These are phyloP conservation scores for Spinus olivaceus DNA, from an alignment of 2,797 vertebrate species.

Conservation along the genomic window DNA sequence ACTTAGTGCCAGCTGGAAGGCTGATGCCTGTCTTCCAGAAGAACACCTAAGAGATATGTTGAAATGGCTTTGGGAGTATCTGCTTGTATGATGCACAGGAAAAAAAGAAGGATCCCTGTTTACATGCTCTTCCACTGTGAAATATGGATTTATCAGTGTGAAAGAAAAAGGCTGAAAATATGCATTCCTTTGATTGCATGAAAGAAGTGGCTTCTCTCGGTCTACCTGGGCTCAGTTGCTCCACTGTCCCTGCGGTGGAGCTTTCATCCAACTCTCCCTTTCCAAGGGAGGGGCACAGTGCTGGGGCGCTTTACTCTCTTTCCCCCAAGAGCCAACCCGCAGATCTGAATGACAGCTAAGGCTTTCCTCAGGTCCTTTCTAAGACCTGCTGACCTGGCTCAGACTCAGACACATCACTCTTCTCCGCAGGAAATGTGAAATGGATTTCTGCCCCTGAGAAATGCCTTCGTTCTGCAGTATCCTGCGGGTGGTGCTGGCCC, in stretches of 20 bases:
- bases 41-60: background rate
- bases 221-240: background rate
- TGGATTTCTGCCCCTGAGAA: background rate
- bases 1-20: background rate
- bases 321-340: background rate
- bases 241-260: too few relatives aligned
- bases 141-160: background rate
- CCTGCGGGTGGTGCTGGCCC: rapidly evolving
- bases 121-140: background rate
- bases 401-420: background rate
- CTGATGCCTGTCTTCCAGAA: background rate
- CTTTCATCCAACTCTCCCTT: background rate
- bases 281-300: background rate
- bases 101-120: background rate
- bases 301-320: background rate
- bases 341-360: background rate
- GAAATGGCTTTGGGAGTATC: background rate
- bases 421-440: background rate
- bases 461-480: background rate
- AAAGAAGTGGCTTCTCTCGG: background rate
- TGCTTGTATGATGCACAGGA: background rate
- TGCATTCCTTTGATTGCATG: rapidly evolving
- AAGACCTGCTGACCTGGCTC: background rate
- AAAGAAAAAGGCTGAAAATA: background rate
- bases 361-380: background rate